Base-by-base conservation (phyloP, 1,140 invertebrate species). In the Cheumatopsyche charites region DNA sequence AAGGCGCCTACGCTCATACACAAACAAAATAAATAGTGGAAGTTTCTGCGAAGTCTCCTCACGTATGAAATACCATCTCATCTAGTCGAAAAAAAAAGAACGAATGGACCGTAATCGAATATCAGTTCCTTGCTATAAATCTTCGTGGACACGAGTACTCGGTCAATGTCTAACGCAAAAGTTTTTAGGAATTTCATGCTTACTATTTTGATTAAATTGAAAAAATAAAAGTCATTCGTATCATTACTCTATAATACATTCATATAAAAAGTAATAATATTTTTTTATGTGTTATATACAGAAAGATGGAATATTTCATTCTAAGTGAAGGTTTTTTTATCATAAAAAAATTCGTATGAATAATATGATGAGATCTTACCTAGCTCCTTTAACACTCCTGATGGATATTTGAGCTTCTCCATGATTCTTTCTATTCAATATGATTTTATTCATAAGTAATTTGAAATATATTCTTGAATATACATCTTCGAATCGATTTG, bases 321-420 rank as follows among this genome's bases (percentile, higher is more conserved):
- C 13, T 23, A 21, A 58, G 17, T 3, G 17, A 21, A 58, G 11
- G 13, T 47, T 2, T 47, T 7, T 47, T 2, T 47, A 47, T 47
- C 15, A 36, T 4, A 4, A 47, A 47, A 47, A 6, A 7, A 7
- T 47, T 47, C 43, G 13, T 47, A 47, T n/a, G 43, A 47, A 62
- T 62, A 9, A 36, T 36, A 9, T 36, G 29, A 36, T 36, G 9
- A 62, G 11, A 11, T 66, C 63, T 66, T 66, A 66, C 63, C 63
- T 21, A 66, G 5, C 23, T 66, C 63, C 23, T 66, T 66, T 13
- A 66, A 43, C 42, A 47, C 13, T 15, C 55, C 23, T 6, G 63
- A 42, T 15, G 63, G 43, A 47, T 21, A 29, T 29, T 66, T 66
- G 15, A 66, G 63, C 41, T 66, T 66, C 26, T 66, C 63, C 63